These are phyloP conservation scores for Caenorhabditis sinica DNA, from an alignment of 2,888 invertebrate species.

Conservation along the genomic window DNA sequence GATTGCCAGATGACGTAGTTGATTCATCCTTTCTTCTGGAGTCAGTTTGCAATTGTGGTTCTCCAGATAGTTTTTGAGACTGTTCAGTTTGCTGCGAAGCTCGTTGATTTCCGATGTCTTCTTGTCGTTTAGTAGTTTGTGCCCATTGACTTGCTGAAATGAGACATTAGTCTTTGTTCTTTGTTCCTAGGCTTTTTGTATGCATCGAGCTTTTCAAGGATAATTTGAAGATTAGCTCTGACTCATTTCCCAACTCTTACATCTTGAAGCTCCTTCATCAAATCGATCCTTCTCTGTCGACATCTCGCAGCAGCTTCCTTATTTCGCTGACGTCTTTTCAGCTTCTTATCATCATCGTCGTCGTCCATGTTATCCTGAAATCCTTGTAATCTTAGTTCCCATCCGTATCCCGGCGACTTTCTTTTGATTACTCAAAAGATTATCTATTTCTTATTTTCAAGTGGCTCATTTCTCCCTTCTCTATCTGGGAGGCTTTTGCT, in stretches of 20 bases:
- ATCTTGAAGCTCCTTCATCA: constrained; percentile 92
- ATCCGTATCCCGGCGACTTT: background rate
- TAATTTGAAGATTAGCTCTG: background rate
- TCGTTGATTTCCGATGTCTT: constrained; percentile 59
- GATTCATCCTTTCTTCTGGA: constrained; percentile 47
- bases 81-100: constrained; percentile 52
- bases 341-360: constrained; percentile 93
- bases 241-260: constrained; percentile 85
- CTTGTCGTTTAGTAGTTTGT: constrained; percentile 65
- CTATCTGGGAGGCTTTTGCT: constrained; percentile 19
- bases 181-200: too few species aligned
- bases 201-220: background rate
- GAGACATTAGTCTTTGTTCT: background rate
- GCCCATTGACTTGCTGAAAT: constrained; percentile 71
- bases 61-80: constrained; percentile 51
- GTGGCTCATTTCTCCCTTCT: constrained; percentile 30
- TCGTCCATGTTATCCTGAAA: constrained; percentile 73
- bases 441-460: constrained; percentile 47
- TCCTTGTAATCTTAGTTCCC: background rate
- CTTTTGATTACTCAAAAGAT: constrained; percentile 57
- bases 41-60: constrained; percentile 69
- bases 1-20: constrained; percentile 40
- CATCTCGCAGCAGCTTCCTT: constrained; percentile 98
- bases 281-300: constrained; percentile 95
- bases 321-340: constrained; percentile 93